A percentile compares a stretch with the other conserved stretches of the same genome.
Conservation (phyloP, 2,888 invertebrate species). For the Ptychoptera contaminata region DNA sequence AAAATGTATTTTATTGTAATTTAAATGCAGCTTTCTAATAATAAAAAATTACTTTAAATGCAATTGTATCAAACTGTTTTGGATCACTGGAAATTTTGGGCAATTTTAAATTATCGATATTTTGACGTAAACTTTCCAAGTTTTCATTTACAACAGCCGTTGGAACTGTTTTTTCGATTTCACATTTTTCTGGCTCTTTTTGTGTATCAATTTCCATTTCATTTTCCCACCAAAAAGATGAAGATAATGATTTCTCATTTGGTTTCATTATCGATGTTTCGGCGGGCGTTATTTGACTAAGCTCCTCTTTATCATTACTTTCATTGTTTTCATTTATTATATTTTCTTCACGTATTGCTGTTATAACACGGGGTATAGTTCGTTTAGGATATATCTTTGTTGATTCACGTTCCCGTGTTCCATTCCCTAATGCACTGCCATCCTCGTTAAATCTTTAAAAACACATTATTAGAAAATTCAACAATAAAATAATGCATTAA, state of each 20-base stretch:
- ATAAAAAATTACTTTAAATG: neutral
- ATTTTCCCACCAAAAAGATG: neutral
- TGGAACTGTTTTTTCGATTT: neutral
- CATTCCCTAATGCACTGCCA: no score
- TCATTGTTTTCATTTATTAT: no score
- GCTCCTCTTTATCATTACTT: neutral
- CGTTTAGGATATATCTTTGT: no score
- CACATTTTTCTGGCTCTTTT: neutral
- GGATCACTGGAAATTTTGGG: neutral
- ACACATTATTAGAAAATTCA: no score
- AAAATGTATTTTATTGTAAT: neutral
- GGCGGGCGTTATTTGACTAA: neutral
- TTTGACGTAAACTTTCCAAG: neutral
- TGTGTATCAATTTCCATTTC: neutral
- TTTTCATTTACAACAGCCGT: neutral
- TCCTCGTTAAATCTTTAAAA: no score
- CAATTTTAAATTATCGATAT: neutral
- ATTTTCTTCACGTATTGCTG: no score
- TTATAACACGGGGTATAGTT: no score
- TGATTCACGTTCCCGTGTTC: no score
- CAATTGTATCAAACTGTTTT: neutral
- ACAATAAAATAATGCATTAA: no score
- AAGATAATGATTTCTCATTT: neutral
- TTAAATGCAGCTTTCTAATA: neutral
- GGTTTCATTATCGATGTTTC: neutral